A percentile compares a stretch with the other conserved stretches of the same genome.
Conservation (phyloP, 2,797 vertebrate genomes). For the Hapalemur alaotrensis region DNA sequence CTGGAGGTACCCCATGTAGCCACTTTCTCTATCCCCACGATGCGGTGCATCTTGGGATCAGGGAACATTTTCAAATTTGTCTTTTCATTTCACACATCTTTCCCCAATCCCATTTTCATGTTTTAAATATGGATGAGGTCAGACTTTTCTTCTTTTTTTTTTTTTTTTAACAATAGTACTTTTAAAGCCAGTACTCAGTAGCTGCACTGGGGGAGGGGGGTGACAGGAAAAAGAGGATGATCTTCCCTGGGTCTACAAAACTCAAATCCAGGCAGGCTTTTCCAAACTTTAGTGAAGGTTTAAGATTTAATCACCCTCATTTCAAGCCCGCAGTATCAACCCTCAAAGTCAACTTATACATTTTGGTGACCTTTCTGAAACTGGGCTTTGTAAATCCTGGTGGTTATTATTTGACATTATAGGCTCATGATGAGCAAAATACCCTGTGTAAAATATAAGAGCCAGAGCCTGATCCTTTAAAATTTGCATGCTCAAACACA, state of each 20-base stretch:
- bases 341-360: conserved; percentile 65
- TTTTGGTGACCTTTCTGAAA: conserved; percentile 76
- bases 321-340: conserved; percentile 37
- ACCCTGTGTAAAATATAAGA: conserved; percentile 57
- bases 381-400: conserved; percentile 70
- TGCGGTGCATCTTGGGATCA: not conserved
- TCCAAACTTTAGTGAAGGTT: conserved; percentile 71
- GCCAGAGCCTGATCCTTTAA: conserved; percentile 2
- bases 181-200: not conserved
- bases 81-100: not conserved
- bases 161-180: not conserved
- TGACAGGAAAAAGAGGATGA: not conserved
- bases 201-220: not conserved
- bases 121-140: not conserved
- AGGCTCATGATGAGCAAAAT: conserved; percentile 40
- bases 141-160: not conserved
- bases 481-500: conserved; percentile 72
- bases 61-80: not conserved
- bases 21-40: not conserved
- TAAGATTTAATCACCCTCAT: conserved; percentile 71
- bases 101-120: not conserved
- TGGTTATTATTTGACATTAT: conserved; percentile 71
- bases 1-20: not conserved
- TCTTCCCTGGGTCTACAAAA: not conserved
- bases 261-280: conserved; percentile 46